A percentile compares a stretch with the other conserved stretches of the same genome.
Evolutionary conservation across 2,113 vertebrate genomes (phyloP).

Genomic region (Gymnobelideus leadbeateri): DNA sequence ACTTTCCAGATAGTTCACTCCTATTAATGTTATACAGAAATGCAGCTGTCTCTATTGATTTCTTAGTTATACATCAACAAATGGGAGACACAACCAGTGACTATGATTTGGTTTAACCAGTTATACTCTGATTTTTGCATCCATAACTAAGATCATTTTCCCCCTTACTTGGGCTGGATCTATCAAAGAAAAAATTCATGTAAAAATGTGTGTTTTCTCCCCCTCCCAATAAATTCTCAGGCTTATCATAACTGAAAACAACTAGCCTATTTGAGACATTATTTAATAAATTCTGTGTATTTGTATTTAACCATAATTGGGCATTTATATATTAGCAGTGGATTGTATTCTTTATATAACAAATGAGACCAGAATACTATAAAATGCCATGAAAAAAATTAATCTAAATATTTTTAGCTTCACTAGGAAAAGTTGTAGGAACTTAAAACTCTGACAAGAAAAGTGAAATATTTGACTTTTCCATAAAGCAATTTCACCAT

Average conservation of each 20-base stretch:
- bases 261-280: not conserved
- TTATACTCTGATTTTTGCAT: not conserved
- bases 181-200: not conserved
- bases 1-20: not conserved
- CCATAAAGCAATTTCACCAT: not conserved
- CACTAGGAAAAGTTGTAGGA: not conserved
- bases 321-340: not conserved
- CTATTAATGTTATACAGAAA: slow-evolving; percentile 14
- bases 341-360: no score
- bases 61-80: not conserved
- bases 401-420: slow-evolving; percentile 6
- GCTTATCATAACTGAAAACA: not conserved
- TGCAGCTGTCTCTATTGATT: not conserved
- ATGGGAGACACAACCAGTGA: not conserved
- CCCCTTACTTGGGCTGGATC: not conserved
- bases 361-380: not conserved
- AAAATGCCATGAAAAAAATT: slow-evolving; percentile 9
- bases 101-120: not conserved
- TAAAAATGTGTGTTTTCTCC: not conserved
- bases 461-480: not conserved
- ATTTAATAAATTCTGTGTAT: not conserved
- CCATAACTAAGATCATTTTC: not conserved
- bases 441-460: not conserved
- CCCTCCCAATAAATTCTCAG: not conserved
- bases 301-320: not conserved